Evolutionary conservation across 2,797 vertebrate species (phyloP).

Genomic region (Tachyglossus aculeatus): DNA sequence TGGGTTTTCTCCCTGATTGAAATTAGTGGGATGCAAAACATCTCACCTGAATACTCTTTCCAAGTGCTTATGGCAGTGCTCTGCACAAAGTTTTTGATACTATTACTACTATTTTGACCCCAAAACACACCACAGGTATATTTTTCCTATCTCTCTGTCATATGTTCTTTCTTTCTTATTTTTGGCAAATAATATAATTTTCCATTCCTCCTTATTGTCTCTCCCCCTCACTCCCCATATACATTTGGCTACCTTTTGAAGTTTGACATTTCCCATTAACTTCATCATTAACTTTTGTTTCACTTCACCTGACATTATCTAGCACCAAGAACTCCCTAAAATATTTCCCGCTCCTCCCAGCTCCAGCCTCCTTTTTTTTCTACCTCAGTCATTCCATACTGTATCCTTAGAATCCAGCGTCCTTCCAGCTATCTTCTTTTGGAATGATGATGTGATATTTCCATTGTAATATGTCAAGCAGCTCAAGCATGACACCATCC

Average conservation of each 20-base stretch:
- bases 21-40: too few species aligned
- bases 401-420: not conserved
- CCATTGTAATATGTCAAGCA: not conserved
- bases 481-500: not conserved
- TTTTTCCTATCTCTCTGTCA: too few species aligned
- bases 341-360: not conserved
- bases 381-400: not conserved
- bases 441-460: not conserved
- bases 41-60: too few species aligned
- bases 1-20: too few species aligned
- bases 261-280: not conserved
- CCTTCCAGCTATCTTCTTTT: not conserved
- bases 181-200: not conserved
- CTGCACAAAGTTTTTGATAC: too few species aligned
- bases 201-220: not conserved
- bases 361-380: not conserved
- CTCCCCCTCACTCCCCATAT: not conserved
- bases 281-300: not conserved
- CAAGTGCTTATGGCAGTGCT: too few species aligned
- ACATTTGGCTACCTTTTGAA: not conserved
- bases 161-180: too few species aligned
- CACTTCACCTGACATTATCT: not conserved
- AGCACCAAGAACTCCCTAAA: not conserved
- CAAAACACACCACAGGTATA: too few species aligned
- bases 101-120: too few species aligned